Percentiles rank a stretch among this genome's conserved stretches.
Conservation (phyloP, 2,797 vertebrate species). For the Sebastiscus tertius region DNA sequence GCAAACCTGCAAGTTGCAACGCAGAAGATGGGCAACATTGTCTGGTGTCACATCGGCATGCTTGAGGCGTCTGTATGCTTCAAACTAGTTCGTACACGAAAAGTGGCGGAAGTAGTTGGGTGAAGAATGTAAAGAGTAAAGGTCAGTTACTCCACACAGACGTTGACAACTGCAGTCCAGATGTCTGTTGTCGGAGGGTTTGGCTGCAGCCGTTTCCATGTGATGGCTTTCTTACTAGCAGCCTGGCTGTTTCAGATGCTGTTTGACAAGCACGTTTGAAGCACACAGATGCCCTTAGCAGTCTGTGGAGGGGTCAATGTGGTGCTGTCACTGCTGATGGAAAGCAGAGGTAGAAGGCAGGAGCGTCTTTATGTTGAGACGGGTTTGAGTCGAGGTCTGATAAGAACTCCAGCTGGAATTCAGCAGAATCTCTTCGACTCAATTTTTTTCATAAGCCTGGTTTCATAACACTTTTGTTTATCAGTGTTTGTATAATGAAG, state of each 20-base stretch:
- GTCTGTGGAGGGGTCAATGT: not conserved
- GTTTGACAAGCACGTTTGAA: not conserved
- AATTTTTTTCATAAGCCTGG: not conserved
- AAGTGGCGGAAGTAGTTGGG: not conserved
- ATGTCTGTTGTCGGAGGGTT: not conserved
- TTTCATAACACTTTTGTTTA: not conserved
- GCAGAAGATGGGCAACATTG: not conserved
- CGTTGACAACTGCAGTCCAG: not conserved
- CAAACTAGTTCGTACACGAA: not conserved
- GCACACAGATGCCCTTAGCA: not conserved
- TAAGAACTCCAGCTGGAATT: not conserved
- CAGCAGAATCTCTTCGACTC: not conserved
- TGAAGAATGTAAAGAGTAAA: not conserved
- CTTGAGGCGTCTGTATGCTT: not conserved
- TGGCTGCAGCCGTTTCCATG: not conserved
- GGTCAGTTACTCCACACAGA: not conserved
- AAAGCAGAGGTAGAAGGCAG: not conserved
- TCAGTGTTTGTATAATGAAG: not conserved
- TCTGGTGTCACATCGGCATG: not conserved
- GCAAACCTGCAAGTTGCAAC: not conserved
- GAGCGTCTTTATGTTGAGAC: not conserved
- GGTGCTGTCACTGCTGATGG: not conserved
- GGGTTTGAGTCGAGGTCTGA: not conserved
- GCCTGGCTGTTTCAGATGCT: not conserved
- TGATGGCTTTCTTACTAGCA: not conserved